Conservation (phyloP, 2,113 vertebrate genomes). For the Stercorarius parasiticus region DNA sequence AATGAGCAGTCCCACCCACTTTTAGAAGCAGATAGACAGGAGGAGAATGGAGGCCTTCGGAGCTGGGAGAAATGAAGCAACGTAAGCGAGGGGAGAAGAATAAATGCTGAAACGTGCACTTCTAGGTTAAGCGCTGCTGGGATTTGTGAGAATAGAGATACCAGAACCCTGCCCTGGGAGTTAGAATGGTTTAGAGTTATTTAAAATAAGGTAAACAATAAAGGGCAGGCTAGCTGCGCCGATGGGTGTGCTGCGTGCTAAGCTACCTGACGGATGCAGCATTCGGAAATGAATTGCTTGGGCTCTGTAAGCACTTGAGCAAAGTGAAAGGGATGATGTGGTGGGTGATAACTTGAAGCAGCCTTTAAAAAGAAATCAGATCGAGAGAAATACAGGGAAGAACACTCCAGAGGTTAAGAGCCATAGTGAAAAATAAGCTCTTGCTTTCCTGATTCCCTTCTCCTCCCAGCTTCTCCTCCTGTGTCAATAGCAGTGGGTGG, state of each 20-base stretch:
- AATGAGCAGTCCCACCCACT: constrained; percentile 41
- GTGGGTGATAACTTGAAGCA: not conserved
- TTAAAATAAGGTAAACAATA: not conserved
- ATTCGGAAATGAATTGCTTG: not conserved
- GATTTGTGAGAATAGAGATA: not conserved
- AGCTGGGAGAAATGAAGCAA: not conserved
- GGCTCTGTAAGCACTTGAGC: not conserved
- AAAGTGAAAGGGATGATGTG: not conserved
- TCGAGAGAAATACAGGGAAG: not conserved
- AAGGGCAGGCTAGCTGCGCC: not conserved
- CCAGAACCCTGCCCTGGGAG: not conserved
- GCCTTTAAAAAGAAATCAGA: not conserved
- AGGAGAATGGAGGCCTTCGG: constrained; percentile 4
- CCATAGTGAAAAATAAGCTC: not conserved
- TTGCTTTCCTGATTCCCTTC: not conserved
- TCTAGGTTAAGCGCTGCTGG: not conserved
- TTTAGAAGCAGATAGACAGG: constrained; percentile 38
- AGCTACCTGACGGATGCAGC: not conserved
- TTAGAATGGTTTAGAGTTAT: not conserved
- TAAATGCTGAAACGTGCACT: not conserved
- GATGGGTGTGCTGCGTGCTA: not conserved
- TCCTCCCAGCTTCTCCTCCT: not conserved
- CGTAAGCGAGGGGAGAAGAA: not conserved
- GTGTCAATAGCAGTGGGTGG: not conserved
- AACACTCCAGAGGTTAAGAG: not conserved